Evolutionary conservation across 2,888 invertebrate species (phyloP).

Genomic region (Ypsolopha sequella): DNA sequence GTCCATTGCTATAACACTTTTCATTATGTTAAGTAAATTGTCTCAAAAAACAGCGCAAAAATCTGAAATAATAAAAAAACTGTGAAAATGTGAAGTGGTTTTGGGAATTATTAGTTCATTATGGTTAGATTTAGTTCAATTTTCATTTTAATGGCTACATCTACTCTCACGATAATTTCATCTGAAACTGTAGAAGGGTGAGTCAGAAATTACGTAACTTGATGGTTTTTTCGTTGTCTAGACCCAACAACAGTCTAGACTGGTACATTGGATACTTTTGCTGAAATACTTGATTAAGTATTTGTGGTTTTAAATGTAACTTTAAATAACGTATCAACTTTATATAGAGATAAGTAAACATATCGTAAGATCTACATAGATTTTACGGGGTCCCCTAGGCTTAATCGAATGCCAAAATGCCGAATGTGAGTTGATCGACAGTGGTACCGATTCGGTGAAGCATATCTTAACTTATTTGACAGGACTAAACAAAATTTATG

Average conservation of each 20-base stretch:
- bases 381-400: no score
- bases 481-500: no score
- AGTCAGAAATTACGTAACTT: conserved; percentile 20
- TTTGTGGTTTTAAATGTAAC: neutral
- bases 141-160: conserved; percentile 29
- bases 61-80: neutral
- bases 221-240: neutral
- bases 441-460: no score
- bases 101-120: neutral
- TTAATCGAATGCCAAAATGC: no score
- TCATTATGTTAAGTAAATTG: conserved; percentile 20
- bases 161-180: conserved; percentile 35
- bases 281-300: neutral
- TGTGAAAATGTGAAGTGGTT: conserved; percentile 9
- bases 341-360: neutral
- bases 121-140: conserved; percentile 47
- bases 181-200: conserved; percentile 46
- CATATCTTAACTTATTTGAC: no score
- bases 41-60: neutral
- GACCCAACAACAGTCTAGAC: no score
- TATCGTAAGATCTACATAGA: neutral
- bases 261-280: neutral
- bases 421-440: no score
- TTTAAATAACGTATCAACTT: neutral
- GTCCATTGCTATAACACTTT: conserved; percentile 42